Evolutionary conservation across 2,797 vertebrate genomes (phyloP).

Genomic region (Phaenicophaeus curvirostris): DNA sequence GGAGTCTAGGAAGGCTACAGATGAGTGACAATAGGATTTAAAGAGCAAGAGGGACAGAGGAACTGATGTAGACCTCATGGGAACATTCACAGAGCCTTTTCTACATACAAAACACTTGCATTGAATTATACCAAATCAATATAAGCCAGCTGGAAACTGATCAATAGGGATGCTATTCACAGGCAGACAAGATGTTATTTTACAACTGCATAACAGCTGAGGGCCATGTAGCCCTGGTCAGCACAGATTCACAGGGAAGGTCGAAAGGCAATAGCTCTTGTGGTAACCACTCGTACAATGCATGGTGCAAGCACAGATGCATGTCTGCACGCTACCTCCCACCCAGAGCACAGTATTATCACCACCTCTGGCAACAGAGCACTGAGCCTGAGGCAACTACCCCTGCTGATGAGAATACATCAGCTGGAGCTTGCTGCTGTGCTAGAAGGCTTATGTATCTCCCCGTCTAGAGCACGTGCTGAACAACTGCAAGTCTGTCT

Average conservation of each 20-base stretch:
- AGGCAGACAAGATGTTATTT: slow-evolving; percentile 20
- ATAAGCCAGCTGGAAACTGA: slow-evolving; percentile 45
- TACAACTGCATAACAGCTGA: background rate
- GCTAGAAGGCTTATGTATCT: background rate
- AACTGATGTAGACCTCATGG: slow-evolving; percentile 52
- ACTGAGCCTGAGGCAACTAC: background rate
- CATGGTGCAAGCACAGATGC: background rate
- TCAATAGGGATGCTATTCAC: background rate
- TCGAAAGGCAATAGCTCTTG: background rate
- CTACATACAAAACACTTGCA: slow-evolving; percentile 49
- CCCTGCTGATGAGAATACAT: rapidly evolving
- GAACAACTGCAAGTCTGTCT: background rate
- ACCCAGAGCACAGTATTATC: background rate
- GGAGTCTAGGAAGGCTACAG: slow-evolving; percentile 46
- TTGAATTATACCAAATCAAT: slow-evolving; percentile 53
- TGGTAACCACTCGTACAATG: background rate
- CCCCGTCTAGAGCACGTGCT: rapidly evolving
- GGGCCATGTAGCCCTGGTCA: background rate
- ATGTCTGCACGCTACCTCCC: background rate
- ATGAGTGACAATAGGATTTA: slow-evolving; percentile 59
- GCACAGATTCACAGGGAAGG: background rate
- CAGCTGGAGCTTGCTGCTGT: background rate
- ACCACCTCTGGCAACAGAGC: background rate
- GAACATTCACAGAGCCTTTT: background rate
- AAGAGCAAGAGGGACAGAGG: slow-evolving; percentile 22